These are phyloP conservation scores for Aulostomus chinensis DNA, from an alignment of 2,797 vertebrate genomes.

Conservation along the genomic window DNA sequence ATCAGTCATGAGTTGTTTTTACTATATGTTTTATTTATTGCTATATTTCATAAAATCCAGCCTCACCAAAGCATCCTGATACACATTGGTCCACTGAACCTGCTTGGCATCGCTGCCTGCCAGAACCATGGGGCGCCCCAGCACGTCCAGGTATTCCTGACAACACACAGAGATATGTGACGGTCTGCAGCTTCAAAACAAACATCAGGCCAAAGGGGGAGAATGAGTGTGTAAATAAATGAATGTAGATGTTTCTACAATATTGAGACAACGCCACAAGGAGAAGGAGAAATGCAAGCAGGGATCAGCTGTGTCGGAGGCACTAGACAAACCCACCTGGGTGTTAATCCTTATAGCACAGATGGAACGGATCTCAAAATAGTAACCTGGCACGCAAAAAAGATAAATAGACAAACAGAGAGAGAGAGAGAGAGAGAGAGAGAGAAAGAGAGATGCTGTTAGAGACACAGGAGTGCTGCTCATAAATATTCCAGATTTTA, in stretches of 20 bases:
- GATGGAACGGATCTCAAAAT: conserved; percentile 99
- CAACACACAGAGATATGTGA: conserved; percentile 47
- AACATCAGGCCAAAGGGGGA: conserved; percentile 14
- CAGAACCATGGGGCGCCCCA: conserved; percentile 98
- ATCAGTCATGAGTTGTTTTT: not conserved
- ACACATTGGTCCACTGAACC: conserved; percentile 99
- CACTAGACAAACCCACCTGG: conserved; percentile 86
- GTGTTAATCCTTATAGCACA: conserved; percentile 99
- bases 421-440: conserved; percentile 22
- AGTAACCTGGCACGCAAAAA: conserved; percentile 88
- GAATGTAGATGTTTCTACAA: conserved; percentile 23
- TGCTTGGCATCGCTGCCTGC: conserved; percentile 95
- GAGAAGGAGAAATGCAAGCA: conserved; percentile 22
- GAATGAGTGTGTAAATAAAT: conserved; percentile 27
- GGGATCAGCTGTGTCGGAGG: conserved; percentile 63
- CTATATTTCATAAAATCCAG: conserved; percentile 2
- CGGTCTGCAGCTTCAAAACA: conserved; percentile 12
- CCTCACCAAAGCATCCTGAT: conserved; percentile 96
- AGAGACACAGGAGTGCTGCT: conserved; percentile 26
- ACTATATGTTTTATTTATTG: conserved; percentile 1
- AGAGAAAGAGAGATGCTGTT: not conserved
- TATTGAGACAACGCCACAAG: conserved; percentile 22
- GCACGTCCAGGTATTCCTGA: conserved; percentile 96
- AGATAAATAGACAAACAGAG: conserved; percentile 20
- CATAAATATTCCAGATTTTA: conserved; percentile 60